phyloP scores from a whole-genome alignment of 2,797 vertebrate genomes.

The Trichosurus vulpecula region DNA sequence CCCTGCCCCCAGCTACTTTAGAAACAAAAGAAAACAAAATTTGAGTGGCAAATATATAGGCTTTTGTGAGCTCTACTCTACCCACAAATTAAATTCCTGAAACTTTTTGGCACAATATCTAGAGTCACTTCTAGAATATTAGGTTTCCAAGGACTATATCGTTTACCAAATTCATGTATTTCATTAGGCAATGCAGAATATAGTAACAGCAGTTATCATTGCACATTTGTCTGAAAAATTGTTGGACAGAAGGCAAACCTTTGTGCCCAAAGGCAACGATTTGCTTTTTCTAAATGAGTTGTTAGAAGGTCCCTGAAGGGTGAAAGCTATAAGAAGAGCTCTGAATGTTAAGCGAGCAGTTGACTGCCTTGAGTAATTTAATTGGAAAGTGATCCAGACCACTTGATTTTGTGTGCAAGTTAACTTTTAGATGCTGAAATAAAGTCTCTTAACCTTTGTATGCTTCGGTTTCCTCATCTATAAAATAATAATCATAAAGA shows the following conservation, averaged over 20 bases:
- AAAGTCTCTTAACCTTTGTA: background rate
- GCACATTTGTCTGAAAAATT: conserved; percentile 36
- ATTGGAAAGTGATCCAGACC: background rate
- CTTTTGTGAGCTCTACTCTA: conserved; percentile 63
- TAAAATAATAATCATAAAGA: too few relatives aligned
- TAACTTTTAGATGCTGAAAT: background rate
- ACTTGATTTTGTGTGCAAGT: background rate
- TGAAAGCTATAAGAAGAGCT: background rate
- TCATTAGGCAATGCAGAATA: conserved; percentile 65
- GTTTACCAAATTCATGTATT: conserved; percentile 76
- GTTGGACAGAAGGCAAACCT: background rate
- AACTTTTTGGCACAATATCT: conserved; percentile 75
- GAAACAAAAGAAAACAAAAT: conserved; percentile 1
- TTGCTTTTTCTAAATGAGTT: background rate
- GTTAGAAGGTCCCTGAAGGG: background rate
- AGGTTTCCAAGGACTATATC: conserved; percentile 66
- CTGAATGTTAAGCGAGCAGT: conserved; percentile 40
- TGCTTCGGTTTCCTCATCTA: too few relatives aligned
- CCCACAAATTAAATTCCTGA: conserved; percentile 75
- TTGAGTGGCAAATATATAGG: conserved; percentile 48
- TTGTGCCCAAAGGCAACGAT: background rate
- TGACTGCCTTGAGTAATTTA: background rate
- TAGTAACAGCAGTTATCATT: conserved; percentile 44
- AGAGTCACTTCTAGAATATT: conserved; percentile 70
- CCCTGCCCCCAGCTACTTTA: conserved; percentile 41